Evolutionary conservation across 1,140 invertebrate species (phyloP), one percentile per base, ranked within the genome.

Genomic region (Magallana ariakensis): DNA sequence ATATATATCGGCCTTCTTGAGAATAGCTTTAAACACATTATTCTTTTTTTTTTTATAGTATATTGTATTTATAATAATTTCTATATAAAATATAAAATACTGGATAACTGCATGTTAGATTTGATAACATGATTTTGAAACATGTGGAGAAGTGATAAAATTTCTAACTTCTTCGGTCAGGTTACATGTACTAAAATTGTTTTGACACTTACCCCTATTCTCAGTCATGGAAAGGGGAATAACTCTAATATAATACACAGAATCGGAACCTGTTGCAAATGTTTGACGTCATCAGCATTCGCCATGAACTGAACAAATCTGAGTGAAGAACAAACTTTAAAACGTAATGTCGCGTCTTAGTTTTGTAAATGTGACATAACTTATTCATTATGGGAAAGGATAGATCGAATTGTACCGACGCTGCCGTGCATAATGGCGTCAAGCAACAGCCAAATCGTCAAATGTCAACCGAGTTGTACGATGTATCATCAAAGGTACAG

Each of bases 381-480:
- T 46, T 10, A 33, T 75, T 75, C 66, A 26, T 7, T 11, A 82
- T 82, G 80, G 46, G 80, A 82, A 82, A 82, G 54, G 80, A 82
- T n/a, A 56, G 54, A n/a, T n/a, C 10, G 15, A 54, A 54, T 55
- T 11, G 8, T 9, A 54, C 46, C 16, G 80, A 82, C 15, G 54
- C 46, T n/a, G 8, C 22, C 9, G 3, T 16, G 22, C 33, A 16
- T 9, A 60, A 62, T 60, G 83, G 83, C 15, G 75, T 81, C 54
- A 75, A 57, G 9, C 16, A 62, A 55, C 87, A 85, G 54, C 56
- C 87, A 22, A 26, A 57, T 16, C 22, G 87, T 26, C 87, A 88
- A 85, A 81, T 56, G 60, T 88, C 87, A 15, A 82, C 87, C 1
- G 87, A 88, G 33, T 19, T 88, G 11, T 88, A 81, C 81, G 87